Conservation (phyloP, 2,113 vertebrate species). For the Zosterops borbonicus region DNA sequence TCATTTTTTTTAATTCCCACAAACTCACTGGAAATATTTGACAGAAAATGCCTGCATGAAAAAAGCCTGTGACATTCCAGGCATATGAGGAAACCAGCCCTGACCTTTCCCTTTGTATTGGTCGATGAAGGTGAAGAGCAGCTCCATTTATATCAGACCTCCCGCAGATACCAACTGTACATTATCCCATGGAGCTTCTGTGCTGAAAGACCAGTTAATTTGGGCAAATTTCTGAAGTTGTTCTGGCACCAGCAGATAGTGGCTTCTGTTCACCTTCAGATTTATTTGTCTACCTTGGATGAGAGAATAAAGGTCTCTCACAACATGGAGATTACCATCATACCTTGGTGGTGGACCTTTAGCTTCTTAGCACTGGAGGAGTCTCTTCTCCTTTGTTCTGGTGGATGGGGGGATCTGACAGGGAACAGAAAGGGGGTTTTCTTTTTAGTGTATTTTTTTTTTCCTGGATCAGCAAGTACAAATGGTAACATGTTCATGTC, state of each 20-base stretch:
- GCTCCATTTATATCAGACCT: neutral
- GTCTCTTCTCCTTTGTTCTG: neutral
- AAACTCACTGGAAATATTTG: neutral
- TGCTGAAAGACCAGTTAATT: neutral
- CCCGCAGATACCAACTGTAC: neutral
- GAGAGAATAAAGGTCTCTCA: neutral
- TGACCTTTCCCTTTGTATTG: constrained; percentile 10
- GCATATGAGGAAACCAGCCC: neutral
- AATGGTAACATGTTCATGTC: neutral
- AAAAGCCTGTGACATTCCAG: constrained; percentile 1
- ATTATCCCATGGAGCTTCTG: neutral
- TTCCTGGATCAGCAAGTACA: neutral
- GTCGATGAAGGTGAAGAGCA: neutral
- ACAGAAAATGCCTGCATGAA: neutral
- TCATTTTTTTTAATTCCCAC: neutral
- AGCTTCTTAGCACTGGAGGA: neutral
- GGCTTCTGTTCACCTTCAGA: neutral
- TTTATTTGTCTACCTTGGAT: neutral
- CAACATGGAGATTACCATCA: neutral
- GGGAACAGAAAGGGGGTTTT: neutral
- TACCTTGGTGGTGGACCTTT: neutral
- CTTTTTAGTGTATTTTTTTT: neutral
- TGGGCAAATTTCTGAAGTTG: neutral
- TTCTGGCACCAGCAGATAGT: neutral
- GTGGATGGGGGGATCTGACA: neutral